Conservation (phyloP, 53 echinoderm and acorn worm genomes). For the Hippasteria phrygiana region DNA sequence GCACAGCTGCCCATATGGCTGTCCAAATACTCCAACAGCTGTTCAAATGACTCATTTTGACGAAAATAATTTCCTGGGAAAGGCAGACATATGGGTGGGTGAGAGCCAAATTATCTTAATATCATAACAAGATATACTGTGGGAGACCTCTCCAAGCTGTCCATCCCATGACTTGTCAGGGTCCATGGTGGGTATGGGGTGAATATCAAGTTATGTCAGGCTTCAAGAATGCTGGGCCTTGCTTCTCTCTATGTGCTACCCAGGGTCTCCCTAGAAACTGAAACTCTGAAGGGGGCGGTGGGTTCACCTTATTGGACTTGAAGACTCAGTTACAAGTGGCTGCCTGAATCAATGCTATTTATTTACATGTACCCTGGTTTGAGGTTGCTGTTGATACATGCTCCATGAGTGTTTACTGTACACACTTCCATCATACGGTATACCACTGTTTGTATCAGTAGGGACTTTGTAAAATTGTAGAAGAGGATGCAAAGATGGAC, state of each 20-base stretch:
- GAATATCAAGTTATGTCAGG: neutral
- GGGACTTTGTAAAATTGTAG: too few species aligned
- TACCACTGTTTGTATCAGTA: too few species aligned
- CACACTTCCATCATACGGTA: too few species aligned
- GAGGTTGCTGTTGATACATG: neutral
- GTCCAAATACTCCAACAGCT: neutral
- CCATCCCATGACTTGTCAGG: neutral
- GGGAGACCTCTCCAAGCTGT: neutral
- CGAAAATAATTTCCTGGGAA: conserved; percentile 3
- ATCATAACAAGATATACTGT: neutral
- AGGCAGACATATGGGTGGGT: conserved; percentile 4
- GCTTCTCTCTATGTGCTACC: neutral
- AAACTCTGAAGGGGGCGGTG: neutral
- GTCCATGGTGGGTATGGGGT: neutral
- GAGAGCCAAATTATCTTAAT: neutral
- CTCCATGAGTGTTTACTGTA: neutral
- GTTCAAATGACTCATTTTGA: conserved; percentile 21
- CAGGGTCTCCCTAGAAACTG: neutral
- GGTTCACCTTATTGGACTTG: neutral
- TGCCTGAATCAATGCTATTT: neutral
- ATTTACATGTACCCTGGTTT: neutral
- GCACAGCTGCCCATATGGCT: neutral
- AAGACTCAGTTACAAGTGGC: neutral
- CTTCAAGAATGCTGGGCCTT: neutral
- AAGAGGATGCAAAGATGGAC: too few species aligned